A percentile compares a stretch with the other conserved stretches of the same genome.
Evolutionary conservation across 2,888 invertebrate genomes (phyloP).

Genomic region (Lobophora halterata): DNA sequence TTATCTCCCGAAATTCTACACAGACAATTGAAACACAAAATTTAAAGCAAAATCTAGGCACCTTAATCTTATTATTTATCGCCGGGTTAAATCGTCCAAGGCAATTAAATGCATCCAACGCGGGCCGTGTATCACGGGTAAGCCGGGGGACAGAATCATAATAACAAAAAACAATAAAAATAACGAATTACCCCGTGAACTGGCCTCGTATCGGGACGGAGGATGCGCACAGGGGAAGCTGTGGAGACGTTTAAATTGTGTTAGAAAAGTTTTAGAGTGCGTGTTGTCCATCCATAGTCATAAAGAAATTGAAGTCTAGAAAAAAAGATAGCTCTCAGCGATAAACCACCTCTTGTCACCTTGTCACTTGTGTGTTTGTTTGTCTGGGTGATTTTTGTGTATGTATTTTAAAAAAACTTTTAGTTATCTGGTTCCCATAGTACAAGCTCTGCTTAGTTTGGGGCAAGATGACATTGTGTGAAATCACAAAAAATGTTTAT

Average conservation of each 20-base stretch:
- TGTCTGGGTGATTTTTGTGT: no score
- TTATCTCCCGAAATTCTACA: conserved; percentile 4
- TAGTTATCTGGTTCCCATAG: no score
- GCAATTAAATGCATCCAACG: conserved; percentile 79
- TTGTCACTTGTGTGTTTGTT: no score
- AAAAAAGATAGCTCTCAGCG: no score
- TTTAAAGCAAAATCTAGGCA: conserved; percentile 40
- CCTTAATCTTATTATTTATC: conserved; percentile 78
- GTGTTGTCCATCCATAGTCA: no score
- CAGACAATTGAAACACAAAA: conserved; percentile 21
- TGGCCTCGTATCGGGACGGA: conserved; percentile 63
- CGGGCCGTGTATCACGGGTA: conserved; percentile 72
- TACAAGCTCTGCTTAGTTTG: no score
- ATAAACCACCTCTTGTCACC: no score
- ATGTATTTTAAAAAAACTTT: no score
- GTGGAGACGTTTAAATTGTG: conserved; percentile 39
- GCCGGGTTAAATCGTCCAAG: conserved; percentile 60
- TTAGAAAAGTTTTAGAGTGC: conserved; percentile 1
- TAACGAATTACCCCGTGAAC: conserved; percentile 78
- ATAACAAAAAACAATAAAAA: conserved; percentile 81
- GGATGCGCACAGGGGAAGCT: conserved; percentile 34
- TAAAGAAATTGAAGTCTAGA: no score
- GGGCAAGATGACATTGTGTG: no score
- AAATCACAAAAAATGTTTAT: no score
- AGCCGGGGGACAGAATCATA: conserved; percentile 77